phyloP scores from a whole-genome alignment of 2,797 vertebrate genomes.

The Typhlichthys eigenmanni region DNA sequence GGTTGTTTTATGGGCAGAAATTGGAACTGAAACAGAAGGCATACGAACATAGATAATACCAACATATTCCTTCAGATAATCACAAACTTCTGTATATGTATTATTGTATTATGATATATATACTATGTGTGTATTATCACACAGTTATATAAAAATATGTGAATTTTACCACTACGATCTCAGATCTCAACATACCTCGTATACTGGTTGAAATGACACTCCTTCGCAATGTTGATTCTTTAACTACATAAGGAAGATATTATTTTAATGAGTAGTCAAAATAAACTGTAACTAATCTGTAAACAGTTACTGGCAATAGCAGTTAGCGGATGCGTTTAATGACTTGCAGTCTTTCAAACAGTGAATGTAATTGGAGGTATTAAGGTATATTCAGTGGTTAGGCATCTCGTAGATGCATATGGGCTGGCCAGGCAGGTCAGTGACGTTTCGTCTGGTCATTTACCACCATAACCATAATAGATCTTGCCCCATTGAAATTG shows the following conservation, averaged over 20 bases:
- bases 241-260: slow-evolving; percentile 22
- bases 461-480: no score
- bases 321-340: no score
- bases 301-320: no score
- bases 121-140: background rate
- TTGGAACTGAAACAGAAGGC: slow-evolving; percentile 44
- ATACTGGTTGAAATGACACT: slow-evolving; percentile 36
- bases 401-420: no score
- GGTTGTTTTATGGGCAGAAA: slow-evolving; percentile 67
- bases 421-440: no score
- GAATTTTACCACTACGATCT: background rate
- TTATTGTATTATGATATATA: background rate
- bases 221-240: slow-evolving; percentile 30
- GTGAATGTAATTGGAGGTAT: no score
- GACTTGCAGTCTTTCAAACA: no score
- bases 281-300: background rate
- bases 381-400: no score
- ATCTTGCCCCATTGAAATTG: background rate
- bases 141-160: background rate
- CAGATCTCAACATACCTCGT: slow-evolving; percentile 37
- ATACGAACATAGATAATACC: background rate
- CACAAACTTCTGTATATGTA: background rate
- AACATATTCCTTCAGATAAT: background rate
- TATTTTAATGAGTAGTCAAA: slow-evolving; percentile 6
- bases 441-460: no score